Evolutionary conservation across 2,888 invertebrate genomes (phyloP).

Genomic region (Pandemis corylana): DNA sequence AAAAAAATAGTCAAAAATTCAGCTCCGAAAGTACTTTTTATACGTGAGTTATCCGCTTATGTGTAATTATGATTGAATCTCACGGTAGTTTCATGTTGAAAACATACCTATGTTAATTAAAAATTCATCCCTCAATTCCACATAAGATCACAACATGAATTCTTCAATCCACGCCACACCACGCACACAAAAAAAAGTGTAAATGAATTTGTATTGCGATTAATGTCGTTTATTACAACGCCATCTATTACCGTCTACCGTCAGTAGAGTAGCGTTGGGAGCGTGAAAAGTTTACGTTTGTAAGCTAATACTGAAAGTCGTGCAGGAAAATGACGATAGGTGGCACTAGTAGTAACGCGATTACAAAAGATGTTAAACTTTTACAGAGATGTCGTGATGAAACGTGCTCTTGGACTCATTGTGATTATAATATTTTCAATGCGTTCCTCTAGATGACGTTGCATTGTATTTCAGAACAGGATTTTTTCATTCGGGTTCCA

Average conservation of each 20-base stretch:
- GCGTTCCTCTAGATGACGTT: background rate
- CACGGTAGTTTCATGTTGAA: too few relatives aligned
- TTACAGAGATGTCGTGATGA: constrained; percentile 16
- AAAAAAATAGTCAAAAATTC: too few relatives aligned
- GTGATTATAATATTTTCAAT: background rate
- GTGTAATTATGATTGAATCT: too few relatives aligned
- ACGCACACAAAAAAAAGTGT: background rate
- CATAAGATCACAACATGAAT: too few relatives aligned
- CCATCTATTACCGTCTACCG: constrained; percentile 15
- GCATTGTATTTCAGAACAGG: background rate
- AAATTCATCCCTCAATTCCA: too few relatives aligned
- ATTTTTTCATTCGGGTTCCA: too few relatives aligned
- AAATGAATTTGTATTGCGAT: background rate
- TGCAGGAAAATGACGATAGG: constrained; percentile 54
- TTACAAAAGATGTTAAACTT: background rate
- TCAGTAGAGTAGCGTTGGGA: background rate
- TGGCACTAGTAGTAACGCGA: constrained; percentile 50
- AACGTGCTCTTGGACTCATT: background rate
- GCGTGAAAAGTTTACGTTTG: background rate
- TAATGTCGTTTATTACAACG: background rate
- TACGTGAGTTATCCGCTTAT: too few relatives aligned
- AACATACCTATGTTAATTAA: too few relatives aligned
- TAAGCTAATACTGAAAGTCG: background rate
- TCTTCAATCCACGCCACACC: too few relatives aligned
- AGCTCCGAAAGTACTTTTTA: too few relatives aligned